Conservation (phyloP, 1,140 invertebrate genomes). For the Ctenoplectra terminalis region DNA sequence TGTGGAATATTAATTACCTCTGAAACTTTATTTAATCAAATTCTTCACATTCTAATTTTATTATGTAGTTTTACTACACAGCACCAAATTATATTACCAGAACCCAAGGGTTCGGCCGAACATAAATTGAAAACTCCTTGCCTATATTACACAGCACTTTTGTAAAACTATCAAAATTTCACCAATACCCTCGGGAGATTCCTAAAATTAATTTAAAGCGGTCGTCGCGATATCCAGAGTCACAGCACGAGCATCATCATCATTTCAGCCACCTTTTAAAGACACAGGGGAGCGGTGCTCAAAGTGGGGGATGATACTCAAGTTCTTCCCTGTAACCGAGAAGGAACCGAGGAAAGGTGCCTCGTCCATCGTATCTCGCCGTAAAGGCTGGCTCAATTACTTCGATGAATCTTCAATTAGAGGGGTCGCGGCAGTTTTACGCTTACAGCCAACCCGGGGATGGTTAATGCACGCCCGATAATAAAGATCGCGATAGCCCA, state of each 20-base stretch:
- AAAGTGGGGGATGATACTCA: neutral
- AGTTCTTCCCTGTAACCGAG: neutral
- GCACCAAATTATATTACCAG: no score
- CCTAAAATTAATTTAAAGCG: conserved; percentile 18
- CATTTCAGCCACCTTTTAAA: neutral
- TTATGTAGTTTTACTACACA: no score
- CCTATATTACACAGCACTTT: no score
- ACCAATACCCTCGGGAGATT: neutral
- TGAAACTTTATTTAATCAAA: no score
- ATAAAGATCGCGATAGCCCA: conserved; percentile 63
- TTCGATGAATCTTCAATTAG: conserved; percentile 75
- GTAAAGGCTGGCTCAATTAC: conserved; percentile 70
- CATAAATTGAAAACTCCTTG: no score
- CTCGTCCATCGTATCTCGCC: conserved; percentile 37
- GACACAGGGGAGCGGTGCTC: neutral
- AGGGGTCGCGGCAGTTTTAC: conserved; percentile 59
- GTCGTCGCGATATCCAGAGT: neutral
- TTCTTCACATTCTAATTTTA: no score
- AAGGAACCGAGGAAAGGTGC: conserved; percentile 39
- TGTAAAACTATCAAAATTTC: neutral
- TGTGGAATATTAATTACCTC: no score
- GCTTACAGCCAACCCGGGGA: conserved; percentile 51
- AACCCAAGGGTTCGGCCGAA: no score
- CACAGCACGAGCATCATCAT: neutral
- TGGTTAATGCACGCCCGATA: conserved; percentile 58